These are phyloP conservation scores for Temnothorax curvispinosus DNA, from an alignment of 1,140 invertebrate genomes.

Conservation along the genomic window DNA sequence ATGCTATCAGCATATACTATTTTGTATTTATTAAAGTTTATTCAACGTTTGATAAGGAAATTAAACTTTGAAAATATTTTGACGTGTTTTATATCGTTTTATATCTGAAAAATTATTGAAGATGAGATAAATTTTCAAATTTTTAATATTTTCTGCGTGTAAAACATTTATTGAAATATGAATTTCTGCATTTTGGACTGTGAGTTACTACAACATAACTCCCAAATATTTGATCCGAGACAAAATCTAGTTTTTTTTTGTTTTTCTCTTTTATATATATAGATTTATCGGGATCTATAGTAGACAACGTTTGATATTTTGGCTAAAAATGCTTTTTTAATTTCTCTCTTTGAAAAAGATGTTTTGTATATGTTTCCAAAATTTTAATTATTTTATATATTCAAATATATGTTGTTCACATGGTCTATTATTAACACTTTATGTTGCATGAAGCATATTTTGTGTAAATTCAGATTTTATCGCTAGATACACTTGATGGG, in stretches of 20 bases:
- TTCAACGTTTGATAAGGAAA: neutral
- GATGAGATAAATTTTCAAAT: neutral
- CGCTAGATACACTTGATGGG: conserved; percentile 5
- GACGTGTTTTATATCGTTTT: neutral
- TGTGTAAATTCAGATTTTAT: neutral
- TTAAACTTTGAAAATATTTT: neutral
- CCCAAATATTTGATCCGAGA: neutral
- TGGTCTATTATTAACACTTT: neutral
- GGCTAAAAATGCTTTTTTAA: neutral
- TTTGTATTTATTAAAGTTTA: neutral
- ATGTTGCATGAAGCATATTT: conserved; percentile 13
- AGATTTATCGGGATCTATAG: neutral
- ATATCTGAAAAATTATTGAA: neutral
- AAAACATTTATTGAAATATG: neutral
- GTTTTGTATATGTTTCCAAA: neutral
- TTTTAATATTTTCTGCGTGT: neutral
- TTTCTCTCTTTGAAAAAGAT: neutral
- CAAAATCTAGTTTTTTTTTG: neutral
- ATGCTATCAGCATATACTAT: neutral
- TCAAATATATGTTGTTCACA: conserved; percentile 4
- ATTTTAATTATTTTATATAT: conserved; percentile 17
- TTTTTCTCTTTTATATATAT: no score
- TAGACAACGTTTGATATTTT: neutral
- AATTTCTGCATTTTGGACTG: neutral
- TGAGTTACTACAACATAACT: neutral